Base-by-base conservation (phyloP, 2,113 vertebrate species). In the Sinocyclocheilus rhinocerous region DNA sequence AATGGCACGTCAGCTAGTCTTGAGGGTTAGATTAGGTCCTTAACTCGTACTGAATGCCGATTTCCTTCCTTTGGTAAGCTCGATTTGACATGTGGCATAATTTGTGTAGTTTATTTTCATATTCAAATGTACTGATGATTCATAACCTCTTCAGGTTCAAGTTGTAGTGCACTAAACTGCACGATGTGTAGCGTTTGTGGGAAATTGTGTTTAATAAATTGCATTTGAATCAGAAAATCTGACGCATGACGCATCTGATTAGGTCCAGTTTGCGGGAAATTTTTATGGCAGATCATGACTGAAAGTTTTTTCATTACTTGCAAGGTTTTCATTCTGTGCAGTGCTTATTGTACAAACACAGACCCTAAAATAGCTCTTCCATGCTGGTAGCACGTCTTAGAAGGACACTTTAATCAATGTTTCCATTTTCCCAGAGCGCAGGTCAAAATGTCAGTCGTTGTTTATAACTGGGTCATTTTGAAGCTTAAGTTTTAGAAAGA, bases 201-300 rank as follows among this genome's bases (percentile, higher is more conserved):
- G 29, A 63, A 55, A 24, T 72, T 57, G 24, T 57, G 26, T 22
- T 57, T 59, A 72, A 72, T 42, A n/a, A 42, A 42, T n/a, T 29
- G 15, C 48, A 87, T 84, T 72, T 61, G 33, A 36, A 77, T 76
- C 22, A 39, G 79, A 83, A 79, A 79, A 87, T 73, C 29, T 69
- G 59, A 83, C 7, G 20, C 42, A 73, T 24, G 57, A 65, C 1
- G 42, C 9, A 18, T 69, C 36, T 81, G 6, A 20, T 81, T 77
- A 73, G n/a, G 55, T 39, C 13, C n/a, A 22, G 11, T 11, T 76
- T 48, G 13, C 12, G 7, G 0, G n/a, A 50, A 3, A 13, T 10
- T n/a, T 33, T 61, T 75, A 8, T 48, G 72, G n/a, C 42, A 75
- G 22, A 15, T 75, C 72, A 7, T 39, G 18, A 22, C 18, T 39